Evolutionary conservation across 2,888 invertebrate genomes (phyloP), one percentile per base, ranked within the genome.

Genomic region (Cheilosia soror): DNA sequence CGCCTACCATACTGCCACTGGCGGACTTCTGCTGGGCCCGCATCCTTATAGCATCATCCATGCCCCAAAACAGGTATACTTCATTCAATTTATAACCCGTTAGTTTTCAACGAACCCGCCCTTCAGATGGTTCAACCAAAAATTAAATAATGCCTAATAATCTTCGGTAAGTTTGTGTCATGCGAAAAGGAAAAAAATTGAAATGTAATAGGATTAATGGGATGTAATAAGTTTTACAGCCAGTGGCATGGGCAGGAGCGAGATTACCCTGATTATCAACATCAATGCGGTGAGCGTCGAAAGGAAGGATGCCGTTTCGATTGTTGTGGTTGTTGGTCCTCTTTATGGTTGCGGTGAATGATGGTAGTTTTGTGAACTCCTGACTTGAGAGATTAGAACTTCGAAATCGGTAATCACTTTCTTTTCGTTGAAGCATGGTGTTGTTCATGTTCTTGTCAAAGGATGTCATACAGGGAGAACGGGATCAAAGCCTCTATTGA

Each of bases 81-180:
- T 31, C 55, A 68, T 75, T 69, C 75, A 79, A 75, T 69, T 75
- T 73, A 51, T 57, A 84, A 79, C 79, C 79, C 73, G 72, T 84
- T 51, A 60, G 31, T 53, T 75, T 20, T 3, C 44, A 44, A 42
- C 4, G n/a, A 51, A 33, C 25, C 53, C 13, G 25, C 40, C 15
- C 49, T 25, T 62, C 66, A n/a, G 53, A 55, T 31, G 62, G 37
- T 72, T 53, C 29, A 47, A 40, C 42, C 31, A 55, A 84, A 84
- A 84, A 83, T 79, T 73, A 79, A 83, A 84, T 79, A 84, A 84
- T 84, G 69, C 83, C 73, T 72, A 75, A 79, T 84, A 84, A 79
- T 79, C 68, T 60, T 25, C 73, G 44, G 29, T 79, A 65, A 77
- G 72, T 73, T 65, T 60, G 79, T 53, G 65, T 60, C 62, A 63